Conservation (phyloP, 2,888 invertebrate species). For the Malthinus seriepunctatus region DNA sequence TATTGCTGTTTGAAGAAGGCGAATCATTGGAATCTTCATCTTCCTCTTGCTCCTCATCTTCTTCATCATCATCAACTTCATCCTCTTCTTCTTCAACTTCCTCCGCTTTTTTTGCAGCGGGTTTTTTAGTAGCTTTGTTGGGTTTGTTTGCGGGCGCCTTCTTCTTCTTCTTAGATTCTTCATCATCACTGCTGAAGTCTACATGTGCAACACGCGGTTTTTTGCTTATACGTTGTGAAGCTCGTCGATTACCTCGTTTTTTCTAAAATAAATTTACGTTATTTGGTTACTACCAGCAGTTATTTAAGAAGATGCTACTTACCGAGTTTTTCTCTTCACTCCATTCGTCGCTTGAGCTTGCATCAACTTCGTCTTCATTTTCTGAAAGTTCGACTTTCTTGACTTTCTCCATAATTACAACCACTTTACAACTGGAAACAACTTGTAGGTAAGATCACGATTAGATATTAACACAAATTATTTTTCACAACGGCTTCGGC, state of each 20-base stretch:
- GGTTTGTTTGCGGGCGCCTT: too few species aligned
- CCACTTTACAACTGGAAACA: too few species aligned
- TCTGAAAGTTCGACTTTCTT: constrained; percentile 41
- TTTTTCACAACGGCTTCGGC: too few species aligned
- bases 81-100: constrained; percentile 9
- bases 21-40: constrained; percentile 3
- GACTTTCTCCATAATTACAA: constrained; percentile 16
- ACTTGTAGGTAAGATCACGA: background rate
- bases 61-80: constrained; percentile 2
- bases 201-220: constrained; percentile 42
- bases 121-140: too few species aligned
- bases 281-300: background rate
- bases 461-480: too few species aligned
- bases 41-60: constrained; percentile 9
- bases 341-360: constrained; percentile 52
- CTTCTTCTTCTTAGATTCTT: constrained; percentile 30
- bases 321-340: constrained; percentile 39
- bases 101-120: constrained; percentile 1
- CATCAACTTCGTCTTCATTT: constrained; percentile 50
- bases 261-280: constrained; percentile 37
- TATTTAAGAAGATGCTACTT: constrained; percentile 1
- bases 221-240: constrained; percentile 44
- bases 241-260: constrained; percentile 40
- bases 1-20: constrained; percentile 2
- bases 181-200: constrained; percentile 39